Evolutionary conservation across 2,113 vertebrate genomes (phyloP).

Genomic region (Bungarus multicinctus): DNA sequence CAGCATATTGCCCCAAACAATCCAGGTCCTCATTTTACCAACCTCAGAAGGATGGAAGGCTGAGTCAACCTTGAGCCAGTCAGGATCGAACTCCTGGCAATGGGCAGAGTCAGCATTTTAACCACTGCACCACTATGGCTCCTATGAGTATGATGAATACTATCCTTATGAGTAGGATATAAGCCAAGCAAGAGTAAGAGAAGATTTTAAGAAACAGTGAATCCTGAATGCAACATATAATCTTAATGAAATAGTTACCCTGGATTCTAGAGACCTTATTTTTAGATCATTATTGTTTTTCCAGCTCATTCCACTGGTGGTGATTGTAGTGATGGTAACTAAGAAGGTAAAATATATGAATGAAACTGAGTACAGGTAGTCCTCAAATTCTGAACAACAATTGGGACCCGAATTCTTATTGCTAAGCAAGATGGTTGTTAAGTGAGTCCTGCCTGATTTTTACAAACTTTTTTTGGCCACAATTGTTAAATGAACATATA

Average conservation of each 20-base stretch:
- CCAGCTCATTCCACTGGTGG: not conserved
- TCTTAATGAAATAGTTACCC: not conserved
- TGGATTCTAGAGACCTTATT: not conserved
- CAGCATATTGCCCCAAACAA: not conserved
- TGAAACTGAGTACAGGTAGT: not conserved
- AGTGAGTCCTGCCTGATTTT: no score
- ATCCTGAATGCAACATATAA: not conserved
- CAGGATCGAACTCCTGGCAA: not conserved
- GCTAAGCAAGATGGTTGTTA: no score
- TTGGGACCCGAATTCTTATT: no score
- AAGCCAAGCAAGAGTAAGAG: slow-evolving; percentile 21
- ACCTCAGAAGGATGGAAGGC: not conserved
- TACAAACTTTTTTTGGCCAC: no score
- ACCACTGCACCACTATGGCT: not conserved
- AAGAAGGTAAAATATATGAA: not conserved
- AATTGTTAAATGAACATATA: no score
- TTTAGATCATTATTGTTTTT: not conserved
- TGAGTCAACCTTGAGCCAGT: not conserved
- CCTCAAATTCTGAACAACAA: no score
- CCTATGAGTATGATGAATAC: not conserved
- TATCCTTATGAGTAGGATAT: slow-evolving; percentile 18
- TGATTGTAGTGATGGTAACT: not conserved
- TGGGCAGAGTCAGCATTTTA: not conserved
- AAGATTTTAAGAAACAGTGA: slow-evolving; percentile 26
- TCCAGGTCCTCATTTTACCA: not conserved